Base-by-base conservation (phyloP, 1,140 invertebrate species). In the Rhynchophorus ferrugineus region DNA sequence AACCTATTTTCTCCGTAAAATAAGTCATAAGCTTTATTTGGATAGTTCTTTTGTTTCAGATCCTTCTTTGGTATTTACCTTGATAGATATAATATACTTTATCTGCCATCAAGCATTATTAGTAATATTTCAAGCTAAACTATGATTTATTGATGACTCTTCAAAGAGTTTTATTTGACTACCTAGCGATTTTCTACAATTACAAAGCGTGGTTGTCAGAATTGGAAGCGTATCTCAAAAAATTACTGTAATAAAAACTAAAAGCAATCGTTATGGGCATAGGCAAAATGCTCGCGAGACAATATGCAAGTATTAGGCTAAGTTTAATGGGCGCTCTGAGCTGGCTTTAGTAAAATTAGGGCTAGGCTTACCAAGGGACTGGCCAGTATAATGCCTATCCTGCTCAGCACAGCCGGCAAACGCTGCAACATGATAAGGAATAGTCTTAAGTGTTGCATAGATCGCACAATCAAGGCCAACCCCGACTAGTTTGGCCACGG, bases 321-420 rank as follows among this genome's bases (percentile, higher is more conserved):
- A 17, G 8, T 50, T 35, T 35, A 9, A 19, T 20, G 14, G 5
- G 19, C 38, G 5, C 18, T 37, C 37, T 17, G 39, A 24, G 48
- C 48, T 42, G 38, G 39, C 2, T 49, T 51, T 44, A 51, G 39
- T 13, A 44, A 52, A 45, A 45, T 44, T 52, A 44, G 18, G 39
- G 48, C 48, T 50, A 50, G 45, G 84, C 87, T 89, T 89, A 89
- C 87, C 87, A 89, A 81, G 75, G 86, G 87, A 81, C 85, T 88
- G 80, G 86, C 85, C 83, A 89, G 84, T 80, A 89, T 87, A 78
- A 89, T 85, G 81, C 87, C 87, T 83, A 89, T 88, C 82, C 86
- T 84, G 84, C 83, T 88, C 78, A 89, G 83, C 75, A 89, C 86
- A 78, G 85, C 86, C 78, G 87, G 87, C 75, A 89, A 83, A 76